Conservation (phyloP, 2,888 invertebrate species). For the Isotomurus palustris region DNA sequence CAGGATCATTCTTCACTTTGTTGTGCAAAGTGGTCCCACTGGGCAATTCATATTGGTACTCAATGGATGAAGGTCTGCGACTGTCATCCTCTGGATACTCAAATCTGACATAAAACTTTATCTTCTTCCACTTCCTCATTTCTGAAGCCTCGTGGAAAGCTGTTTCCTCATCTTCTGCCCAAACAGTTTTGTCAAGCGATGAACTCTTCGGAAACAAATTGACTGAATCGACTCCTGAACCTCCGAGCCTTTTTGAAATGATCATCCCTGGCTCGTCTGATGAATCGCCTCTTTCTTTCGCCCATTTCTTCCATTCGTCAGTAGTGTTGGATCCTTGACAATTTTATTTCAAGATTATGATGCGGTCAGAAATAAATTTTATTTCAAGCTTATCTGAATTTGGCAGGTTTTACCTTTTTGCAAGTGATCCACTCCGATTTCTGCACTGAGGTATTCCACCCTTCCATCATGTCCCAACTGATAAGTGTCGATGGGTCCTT, state of each 20-base stretch:
- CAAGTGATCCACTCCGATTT: constrained; percentile 29
- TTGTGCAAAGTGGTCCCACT: constrained; percentile 27
- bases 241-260: constrained; percentile 30
- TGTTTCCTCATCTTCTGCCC: constrained; percentile 26
- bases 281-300: constrained; percentile 20
- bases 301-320: constrained; percentile 33
- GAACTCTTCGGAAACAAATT: constrained; percentile 34
- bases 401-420: constrained; percentile 32
- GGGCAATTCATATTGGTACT: constrained; percentile 33
- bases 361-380: too few species aligned
- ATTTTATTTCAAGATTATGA: constrained; percentile 1
- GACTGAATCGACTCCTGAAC: constrained; percentile 28
- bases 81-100: constrained; percentile 31
- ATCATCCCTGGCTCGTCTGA: constrained; percentile 25
- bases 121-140: constrained; percentile 36
- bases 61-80: constrained; percentile 22
- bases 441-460: constrained; percentile 31
- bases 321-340: constrained; percentile 26
- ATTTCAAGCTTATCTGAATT: neutral
- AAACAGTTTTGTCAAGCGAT: constrained; percentile 12
- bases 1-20: constrained; percentile 21
- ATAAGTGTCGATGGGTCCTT: constrained; percentile 32
- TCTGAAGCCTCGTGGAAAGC: constrained; percentile 24
- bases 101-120: constrained; percentile 22
- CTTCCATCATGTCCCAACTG: constrained; percentile 32